phyloP scores from a whole-genome alignment of 2,888 invertebrate genomes.

The Netelia inedita region DNA sequence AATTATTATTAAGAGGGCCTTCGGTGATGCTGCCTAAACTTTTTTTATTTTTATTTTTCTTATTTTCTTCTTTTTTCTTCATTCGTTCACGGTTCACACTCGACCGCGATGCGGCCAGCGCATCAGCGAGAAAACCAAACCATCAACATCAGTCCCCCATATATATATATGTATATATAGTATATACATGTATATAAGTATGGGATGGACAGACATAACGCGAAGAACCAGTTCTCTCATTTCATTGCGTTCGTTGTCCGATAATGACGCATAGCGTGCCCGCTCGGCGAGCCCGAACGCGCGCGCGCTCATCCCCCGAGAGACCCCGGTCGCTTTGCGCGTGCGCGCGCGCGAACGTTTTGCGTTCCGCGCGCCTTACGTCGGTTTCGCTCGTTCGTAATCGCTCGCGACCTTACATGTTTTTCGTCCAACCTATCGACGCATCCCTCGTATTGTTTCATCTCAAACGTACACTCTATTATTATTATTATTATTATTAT shows the following conservation, averaged over 20 bases:
- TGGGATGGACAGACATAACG: constrained; percentile 79
- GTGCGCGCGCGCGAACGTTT: constrained; percentile 7
- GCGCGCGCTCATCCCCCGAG: constrained; percentile 9
- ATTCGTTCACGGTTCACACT: constrained; percentile 38
- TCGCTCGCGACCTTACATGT: too few species aligned
- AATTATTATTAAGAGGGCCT: constrained; percentile 64
- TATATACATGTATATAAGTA: constrained; percentile 55
- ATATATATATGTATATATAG: constrained; percentile 24
- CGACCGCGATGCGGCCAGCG: constrained; percentile 56
- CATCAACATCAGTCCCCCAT: constrained; percentile 60
- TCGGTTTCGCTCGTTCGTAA: too few species aligned
- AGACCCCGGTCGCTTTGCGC: constrained; percentile 27
- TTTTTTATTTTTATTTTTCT: constrained; percentile 29
- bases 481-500: too few species aligned
- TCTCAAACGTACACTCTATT: too few species aligned
- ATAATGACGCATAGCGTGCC: constrained; percentile 84
- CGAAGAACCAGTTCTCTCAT: constrained; percentile 85
- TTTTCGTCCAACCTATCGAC: too few species aligned
- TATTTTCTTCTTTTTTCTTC: constrained; percentile 11
- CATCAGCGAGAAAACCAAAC: constrained; percentile 56
- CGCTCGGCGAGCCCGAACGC: constrained; percentile 63
- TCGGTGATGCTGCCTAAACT: constrained; percentile 48
- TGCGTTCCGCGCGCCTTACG: background rate
- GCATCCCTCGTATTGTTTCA: too few species aligned
- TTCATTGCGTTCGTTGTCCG: constrained; percentile 85